Conservation (phyloP, 2,888 invertebrate species). For the Caenorhabditis drosophilae region DNA sequence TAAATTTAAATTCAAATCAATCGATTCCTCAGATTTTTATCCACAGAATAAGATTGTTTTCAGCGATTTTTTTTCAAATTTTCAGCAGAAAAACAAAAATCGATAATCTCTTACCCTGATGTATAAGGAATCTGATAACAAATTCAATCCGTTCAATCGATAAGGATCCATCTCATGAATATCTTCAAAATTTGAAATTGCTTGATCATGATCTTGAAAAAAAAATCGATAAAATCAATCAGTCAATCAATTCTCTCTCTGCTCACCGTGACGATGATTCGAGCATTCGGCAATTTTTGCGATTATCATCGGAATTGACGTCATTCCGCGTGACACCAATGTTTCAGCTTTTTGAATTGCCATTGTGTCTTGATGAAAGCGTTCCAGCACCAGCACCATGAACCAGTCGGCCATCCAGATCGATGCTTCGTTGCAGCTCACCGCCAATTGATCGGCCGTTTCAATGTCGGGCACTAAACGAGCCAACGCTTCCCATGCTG, state of each 20-base stretch:
- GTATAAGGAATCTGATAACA: slow-evolving; percentile 92
- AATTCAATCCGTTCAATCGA: slow-evolving; percentile 88
- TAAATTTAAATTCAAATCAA: too few relatives aligned
- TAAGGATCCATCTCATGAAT: slow-evolving; percentile 87
- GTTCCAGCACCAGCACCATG: slow-evolving; percentile 30
- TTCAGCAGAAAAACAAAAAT: too few relatives aligned
- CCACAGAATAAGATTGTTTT: too few relatives aligned
- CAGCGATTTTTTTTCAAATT: too few relatives aligned
- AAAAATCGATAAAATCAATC: too few relatives aligned
- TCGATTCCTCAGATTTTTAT: too few relatives aligned
- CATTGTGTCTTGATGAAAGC: slow-evolving; percentile 40
- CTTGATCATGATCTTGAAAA: slow-evolving; percentile 54
- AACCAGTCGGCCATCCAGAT: slow-evolving; percentile 51
- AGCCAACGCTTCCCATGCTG: slow-evolving; percentile 90
- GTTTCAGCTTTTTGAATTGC: slow-evolving; percentile 83
- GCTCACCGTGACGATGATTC: slow-evolving; percentile 38
- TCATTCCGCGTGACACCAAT: slow-evolving; percentile 81
- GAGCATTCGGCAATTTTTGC: slow-evolving; percentile 83
- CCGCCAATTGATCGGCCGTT: slow-evolving; percentile 24
- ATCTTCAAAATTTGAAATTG: slow-evolving; percentile 76
- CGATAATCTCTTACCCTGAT: too few relatives aligned
- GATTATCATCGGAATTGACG: slow-evolving; percentile 84
- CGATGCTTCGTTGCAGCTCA: background rate
- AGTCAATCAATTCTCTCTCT: background rate
- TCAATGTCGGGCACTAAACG: slow-evolving; percentile 75